Evolutionary conservation across 2,113 vertebrate genomes (phyloP).

Genomic region (Hippoglossus stenolepis): DNA sequence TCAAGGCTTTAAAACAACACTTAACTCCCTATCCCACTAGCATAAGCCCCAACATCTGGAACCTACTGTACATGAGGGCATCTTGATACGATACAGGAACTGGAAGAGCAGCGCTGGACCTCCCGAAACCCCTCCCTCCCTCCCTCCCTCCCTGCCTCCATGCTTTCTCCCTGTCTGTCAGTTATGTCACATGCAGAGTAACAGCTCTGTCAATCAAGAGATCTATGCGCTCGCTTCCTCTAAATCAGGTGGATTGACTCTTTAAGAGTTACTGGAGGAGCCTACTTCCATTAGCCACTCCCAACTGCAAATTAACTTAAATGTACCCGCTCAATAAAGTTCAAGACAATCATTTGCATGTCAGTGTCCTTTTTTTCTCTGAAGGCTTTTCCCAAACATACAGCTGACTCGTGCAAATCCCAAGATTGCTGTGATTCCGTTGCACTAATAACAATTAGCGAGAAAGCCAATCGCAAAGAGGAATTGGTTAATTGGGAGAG

Average conservation of each 20-base stretch:
- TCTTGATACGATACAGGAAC: constrained; percentile 41
- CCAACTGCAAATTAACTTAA: constrained; percentile 86
- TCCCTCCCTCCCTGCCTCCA: neutral
- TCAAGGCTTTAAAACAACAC: constrained; percentile 78
- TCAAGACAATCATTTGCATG: constrained; percentile 84
- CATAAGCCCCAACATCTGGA: constrained; percentile 60
- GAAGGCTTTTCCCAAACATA: constrained; percentile 76
- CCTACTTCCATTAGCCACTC: constrained; percentile 85
- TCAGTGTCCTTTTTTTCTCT: constrained; percentile 77
- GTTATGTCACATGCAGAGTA: constrained; percentile 76
- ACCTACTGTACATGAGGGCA: constrained; percentile 24
- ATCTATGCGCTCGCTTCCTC: constrained; percentile 81
- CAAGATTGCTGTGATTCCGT: constrained; percentile 58
- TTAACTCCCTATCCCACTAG: constrained; percentile 67
- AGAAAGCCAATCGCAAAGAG: constrained; percentile 64
- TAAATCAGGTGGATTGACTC: constrained; percentile 85
- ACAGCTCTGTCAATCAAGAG: constrained; percentile 82
- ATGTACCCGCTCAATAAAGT: constrained; percentile 84
- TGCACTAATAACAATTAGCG: constrained; percentile 66
- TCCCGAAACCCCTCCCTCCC: constrained; percentile 15
- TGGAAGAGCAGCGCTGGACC: constrained; percentile 5
- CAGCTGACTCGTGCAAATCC: constrained; percentile 75
- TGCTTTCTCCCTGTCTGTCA: constrained; percentile 48
- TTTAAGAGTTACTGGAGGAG: constrained; percentile 81
- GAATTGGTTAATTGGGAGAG: constrained; percentile 10